phyloP scores from a whole-genome alignment of 2,888 invertebrate species.

The Notodonta dromedarius region DNA sequence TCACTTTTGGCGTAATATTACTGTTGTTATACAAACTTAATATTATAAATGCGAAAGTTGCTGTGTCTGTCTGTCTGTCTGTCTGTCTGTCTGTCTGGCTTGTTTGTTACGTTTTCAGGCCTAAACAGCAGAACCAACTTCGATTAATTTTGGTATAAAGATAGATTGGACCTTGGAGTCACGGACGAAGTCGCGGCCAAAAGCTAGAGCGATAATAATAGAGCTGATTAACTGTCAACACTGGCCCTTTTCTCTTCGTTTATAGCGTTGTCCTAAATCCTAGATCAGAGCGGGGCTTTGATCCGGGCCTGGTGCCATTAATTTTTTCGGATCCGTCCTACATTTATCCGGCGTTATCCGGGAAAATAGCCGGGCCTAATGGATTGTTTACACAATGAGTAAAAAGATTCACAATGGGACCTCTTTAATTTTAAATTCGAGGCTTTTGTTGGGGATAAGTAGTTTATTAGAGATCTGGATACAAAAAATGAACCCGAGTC shows the following conservation, averaged over 20 bases:
- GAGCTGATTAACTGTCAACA: too few relatives aligned
- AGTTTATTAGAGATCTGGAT: constrained; percentile 2
- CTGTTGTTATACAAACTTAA: too few relatives aligned
- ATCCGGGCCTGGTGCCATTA: constrained; percentile 8
- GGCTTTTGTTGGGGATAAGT: constrained; percentile 1
- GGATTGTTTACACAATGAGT: constrained; percentile 5
- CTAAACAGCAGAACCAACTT: too few relatives aligned
- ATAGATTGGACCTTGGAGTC: too few relatives aligned
- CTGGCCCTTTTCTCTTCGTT: not conserved
- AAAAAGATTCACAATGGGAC: constrained; percentile 2
- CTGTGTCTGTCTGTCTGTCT: too few relatives aligned
- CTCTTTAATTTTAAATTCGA: constrained; percentile 2
- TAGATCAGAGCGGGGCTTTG: constrained; percentile 4
- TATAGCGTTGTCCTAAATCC: constrained; percentile 10
- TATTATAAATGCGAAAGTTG: too few relatives aligned
- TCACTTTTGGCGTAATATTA: too few relatives aligned
- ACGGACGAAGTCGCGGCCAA: too few relatives aligned
- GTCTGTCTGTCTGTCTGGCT: too few relatives aligned
- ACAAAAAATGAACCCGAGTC: not conserved
- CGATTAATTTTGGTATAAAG: too few relatives aligned
- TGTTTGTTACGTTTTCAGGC: too few relatives aligned
- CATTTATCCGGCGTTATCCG: constrained; percentile 9
- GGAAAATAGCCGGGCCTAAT: constrained; percentile 1
- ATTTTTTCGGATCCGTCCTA: constrained; percentile 12
- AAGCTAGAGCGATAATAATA: too few relatives aligned